A percentile compares a stretch with the other conserved stretches of the same genome.
Conservation (phyloP, 2,888 invertebrate genomes). For the Epinotia bilunana region DNA sequence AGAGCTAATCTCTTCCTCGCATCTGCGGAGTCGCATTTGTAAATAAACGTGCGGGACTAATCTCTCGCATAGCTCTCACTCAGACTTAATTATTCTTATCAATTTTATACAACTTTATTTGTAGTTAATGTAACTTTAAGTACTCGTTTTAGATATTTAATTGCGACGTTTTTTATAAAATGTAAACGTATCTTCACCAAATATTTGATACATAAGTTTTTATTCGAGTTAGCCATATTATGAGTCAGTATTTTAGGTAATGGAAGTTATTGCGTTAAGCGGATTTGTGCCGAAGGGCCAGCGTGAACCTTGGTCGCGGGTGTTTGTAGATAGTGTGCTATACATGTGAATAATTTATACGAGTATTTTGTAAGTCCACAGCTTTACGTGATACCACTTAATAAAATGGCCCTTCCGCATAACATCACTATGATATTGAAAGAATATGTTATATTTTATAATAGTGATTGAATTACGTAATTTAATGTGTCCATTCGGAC, state of each 20-base stretch:
- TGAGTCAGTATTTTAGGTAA: conserved; percentile 81
- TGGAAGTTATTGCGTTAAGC: conserved; percentile 72
- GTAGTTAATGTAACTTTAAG: conserved; percentile 75
- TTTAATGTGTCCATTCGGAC: conserved; percentile 72
- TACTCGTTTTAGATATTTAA: conserved; percentile 74
- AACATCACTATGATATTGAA: conserved; percentile 64
- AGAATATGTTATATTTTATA: conserved; percentile 80
- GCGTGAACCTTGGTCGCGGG: conserved; percentile 73
- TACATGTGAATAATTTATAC: conserved; percentile 85
- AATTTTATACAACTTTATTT: conserved; percentile 81
- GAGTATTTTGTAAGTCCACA: conserved; percentile 84
- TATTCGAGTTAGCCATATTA: conserved; percentile 82
- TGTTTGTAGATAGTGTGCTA: conserved; percentile 84
- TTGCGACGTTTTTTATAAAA: conserved; percentile 74
- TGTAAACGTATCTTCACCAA: conserved; percentile 80
- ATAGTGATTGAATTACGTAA: conserved; percentile 67
- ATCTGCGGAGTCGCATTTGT: conserved; percentile 62
- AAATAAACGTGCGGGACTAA: conserved; percentile 59
- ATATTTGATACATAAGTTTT: conserved; percentile 83
- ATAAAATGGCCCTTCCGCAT: conserved; percentile 76
- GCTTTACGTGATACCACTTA: conserved; percentile 81
- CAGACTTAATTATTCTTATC: conserved; percentile 66
- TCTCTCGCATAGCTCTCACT: conserved; percentile 47
- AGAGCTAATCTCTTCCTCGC: conserved; percentile 52
- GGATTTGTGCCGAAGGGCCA: conserved; percentile 77